phyloP scores from a whole-genome alignment of 2,113 vertebrate species.

The human region DNA sequence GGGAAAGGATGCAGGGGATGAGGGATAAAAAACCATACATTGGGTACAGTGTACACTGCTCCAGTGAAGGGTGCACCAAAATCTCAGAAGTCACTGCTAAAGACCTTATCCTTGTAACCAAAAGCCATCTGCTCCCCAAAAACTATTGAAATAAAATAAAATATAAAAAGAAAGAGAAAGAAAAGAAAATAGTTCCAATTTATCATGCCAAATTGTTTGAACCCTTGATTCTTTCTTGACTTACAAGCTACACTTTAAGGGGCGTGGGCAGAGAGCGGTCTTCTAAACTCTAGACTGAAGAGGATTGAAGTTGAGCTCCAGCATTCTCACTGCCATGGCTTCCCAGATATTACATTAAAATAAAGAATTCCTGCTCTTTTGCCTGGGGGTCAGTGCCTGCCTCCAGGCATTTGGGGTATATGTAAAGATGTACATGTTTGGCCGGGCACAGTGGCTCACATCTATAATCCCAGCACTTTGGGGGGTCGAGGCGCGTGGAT shows the following conservation, averaged over 20 bases:
- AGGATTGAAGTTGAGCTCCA: background rate
- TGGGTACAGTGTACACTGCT: too few relatives aligned
- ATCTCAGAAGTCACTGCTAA: too few relatives aligned
- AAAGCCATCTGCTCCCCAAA: too few relatives aligned
- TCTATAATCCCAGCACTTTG: too few relatives aligned
- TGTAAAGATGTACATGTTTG: too few relatives aligned
- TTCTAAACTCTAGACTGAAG: background rate
- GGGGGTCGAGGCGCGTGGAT: too few relatives aligned
- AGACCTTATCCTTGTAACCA: too few relatives aligned
- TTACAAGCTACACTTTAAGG: background rate
- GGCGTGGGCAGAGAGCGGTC: background rate
- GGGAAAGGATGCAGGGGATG: too few relatives aligned
- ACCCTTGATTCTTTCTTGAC: background rate
- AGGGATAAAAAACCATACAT: too few relatives aligned
- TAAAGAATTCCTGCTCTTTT: background rate
- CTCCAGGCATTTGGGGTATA: background rate
- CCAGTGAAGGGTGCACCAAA: too few relatives aligned
- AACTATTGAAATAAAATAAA: too few relatives aligned
- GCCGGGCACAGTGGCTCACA: too few relatives aligned
- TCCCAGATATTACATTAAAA: background rate
- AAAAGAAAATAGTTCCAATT: background rate
- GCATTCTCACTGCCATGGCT: background rate
- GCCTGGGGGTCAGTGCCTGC: background rate
- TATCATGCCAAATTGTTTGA: background rate
- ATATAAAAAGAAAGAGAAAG: background rate